These are phyloP conservation scores for Tineola bisselliella DNA, from an alignment of 2,888 invertebrate species.

Conservation along the genomic window DNA sequence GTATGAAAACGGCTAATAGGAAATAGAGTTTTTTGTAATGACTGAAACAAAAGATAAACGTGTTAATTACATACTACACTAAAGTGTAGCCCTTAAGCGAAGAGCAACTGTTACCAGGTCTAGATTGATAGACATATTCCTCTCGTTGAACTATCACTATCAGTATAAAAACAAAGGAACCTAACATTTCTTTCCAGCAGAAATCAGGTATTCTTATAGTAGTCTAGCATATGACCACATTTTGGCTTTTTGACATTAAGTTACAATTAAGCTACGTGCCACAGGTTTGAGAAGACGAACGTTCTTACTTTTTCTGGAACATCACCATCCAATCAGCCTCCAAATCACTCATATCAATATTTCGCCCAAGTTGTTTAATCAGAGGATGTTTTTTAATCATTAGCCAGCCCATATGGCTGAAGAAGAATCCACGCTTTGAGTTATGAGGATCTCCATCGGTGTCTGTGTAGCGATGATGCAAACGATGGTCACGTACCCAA, in stretches of 20 bases:
- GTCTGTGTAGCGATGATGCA: constrained; percentile 79
- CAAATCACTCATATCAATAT: constrained; percentile 81
- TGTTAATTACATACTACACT: neutral
- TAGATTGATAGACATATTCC: too few relatives aligned
- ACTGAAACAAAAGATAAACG: constrained; percentile 53
- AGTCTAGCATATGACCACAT: too few relatives aligned
- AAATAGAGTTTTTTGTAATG: constrained; percentile 71
- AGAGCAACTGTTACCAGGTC: too few relatives aligned
- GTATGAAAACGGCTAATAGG: constrained; percentile 68
- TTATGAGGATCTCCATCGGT: constrained; percentile 84
- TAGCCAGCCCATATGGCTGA: constrained; percentile 88
- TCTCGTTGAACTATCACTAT: too few relatives aligned
- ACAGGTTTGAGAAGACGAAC: too few relatives aligned
- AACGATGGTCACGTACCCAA: constrained; percentile 84
- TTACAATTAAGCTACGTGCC: too few relatives aligned
- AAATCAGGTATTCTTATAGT: too few relatives aligned
- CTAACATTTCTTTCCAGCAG: too few relatives aligned
- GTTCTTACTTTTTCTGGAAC: constrained; percentile 79
- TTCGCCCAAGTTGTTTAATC: constrained; percentile 72
- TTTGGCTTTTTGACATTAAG: too few relatives aligned
- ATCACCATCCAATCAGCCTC: constrained; percentile 75
- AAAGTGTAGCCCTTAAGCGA: too few relatives aligned
- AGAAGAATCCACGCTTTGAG: constrained; percentile 84
- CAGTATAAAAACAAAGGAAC: too few relatives aligned
- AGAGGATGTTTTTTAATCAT: constrained; percentile 81